phyloP scores from a whole-genome alignment of 2,113 vertebrate genomes.

The Mesoclemmys tuberculata region DNA sequence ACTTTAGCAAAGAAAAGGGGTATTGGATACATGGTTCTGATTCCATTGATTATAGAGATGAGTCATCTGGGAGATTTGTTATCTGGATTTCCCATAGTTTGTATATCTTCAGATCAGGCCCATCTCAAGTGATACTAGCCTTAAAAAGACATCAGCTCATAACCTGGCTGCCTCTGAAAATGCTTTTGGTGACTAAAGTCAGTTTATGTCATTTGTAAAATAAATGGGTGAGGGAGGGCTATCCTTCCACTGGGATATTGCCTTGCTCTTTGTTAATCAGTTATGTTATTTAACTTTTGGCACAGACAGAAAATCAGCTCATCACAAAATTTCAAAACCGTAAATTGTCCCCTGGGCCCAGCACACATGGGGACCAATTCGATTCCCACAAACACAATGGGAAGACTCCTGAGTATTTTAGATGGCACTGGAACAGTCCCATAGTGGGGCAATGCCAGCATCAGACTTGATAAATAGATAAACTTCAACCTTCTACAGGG shows the following conservation, averaged over 20 bases:
- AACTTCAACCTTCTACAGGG: not conserved
- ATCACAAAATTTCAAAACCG: not conserved
- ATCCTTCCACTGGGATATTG: not conserved
- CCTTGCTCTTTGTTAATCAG: slow-evolving; percentile 10
- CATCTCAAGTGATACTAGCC: not conserved
- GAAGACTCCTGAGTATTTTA: too few relatives aligned
- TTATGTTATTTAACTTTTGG: not conserved
- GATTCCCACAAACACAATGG: not conserved
- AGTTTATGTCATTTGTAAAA: not conserved
- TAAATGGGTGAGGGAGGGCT: not conserved
- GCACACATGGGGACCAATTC: not conserved
- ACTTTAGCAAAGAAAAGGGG: not conserved
- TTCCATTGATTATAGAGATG: not conserved
- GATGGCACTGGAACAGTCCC: not conserved
- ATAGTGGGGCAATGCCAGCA: not conserved
- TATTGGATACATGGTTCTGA: not conserved
- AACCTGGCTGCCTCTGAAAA: not conserved
- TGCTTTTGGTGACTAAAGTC: not conserved
- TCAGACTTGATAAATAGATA: not conserved
- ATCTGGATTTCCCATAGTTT: not conserved
- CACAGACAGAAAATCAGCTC: not conserved
- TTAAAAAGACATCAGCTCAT: not conserved
- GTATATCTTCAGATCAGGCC: not conserved
- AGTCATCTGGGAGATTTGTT: not conserved
- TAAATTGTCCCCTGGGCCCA: not conserved